A percentile compares a stretch with the other conserved stretches of the same genome.
phyloP scores from a whole-genome alignment of 2,113 vertebrate species.

The Anoplopoma fimbria region DNA sequence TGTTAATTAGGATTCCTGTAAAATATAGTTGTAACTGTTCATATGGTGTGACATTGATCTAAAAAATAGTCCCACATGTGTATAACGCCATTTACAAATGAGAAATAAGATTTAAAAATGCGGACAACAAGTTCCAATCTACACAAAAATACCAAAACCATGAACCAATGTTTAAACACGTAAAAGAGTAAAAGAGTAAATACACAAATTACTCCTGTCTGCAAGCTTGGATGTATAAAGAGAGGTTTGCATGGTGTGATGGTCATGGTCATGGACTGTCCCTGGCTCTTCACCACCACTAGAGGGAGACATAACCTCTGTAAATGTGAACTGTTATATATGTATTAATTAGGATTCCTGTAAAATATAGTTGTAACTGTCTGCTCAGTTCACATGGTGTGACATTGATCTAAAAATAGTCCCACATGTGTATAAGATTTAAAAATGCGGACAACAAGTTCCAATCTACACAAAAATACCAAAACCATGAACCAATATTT shows the following conservation, averaged over 20 bases:
- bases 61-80: neutral
- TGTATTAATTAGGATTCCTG: neutral
- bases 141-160: neutral
- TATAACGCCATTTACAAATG: too few relatives aligned
- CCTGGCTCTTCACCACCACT: neutral
- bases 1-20: neutral
- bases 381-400: neutral
- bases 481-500: neutral
- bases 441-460: neutral
- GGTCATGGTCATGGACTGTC: neutral
- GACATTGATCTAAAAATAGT: neutral
- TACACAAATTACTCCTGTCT: neutral
- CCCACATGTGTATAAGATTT: neutral
- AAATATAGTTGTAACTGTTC: neutral
- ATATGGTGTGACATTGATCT: neutral
- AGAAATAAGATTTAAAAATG: neutral
- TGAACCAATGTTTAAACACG: neutral
- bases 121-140: neutral
- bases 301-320: constrained; percentile 57
- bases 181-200: neutral
- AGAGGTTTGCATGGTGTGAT: neutral
- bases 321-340: constrained; percentile 4
- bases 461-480: neutral
- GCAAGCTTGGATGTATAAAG: neutral
- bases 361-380: neutral